Evolutionary conservation across 2,888 invertebrate genomes (phyloP), one percentile per base, ranked within the genome.

Genomic region (Acronicta leporina): DNA sequence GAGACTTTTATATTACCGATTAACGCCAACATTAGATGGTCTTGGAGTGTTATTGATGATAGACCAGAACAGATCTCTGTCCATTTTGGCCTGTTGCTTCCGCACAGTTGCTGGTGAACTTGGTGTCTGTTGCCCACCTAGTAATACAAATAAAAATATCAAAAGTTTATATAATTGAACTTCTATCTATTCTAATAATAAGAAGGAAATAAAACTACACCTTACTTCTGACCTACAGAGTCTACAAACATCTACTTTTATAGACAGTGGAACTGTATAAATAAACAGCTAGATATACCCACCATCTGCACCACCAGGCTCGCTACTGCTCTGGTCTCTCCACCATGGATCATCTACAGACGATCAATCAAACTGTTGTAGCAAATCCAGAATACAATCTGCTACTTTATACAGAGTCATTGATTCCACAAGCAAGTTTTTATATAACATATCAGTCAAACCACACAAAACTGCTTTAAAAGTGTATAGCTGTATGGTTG

Each of bases 11-110:
- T 0, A 44, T 61, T 56, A 75, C 61, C 70, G 53, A 16, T 47
- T 48, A 33, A 46, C 50, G 16, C 42, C 53, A 16, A 41, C 56
- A 38, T 61, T 50, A 5, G 59, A 45, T 49, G 66, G 54, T 50
- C 67, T 72, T 30, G 65, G 59, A 13, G 69, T 65, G 51, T 75
- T 79, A 56, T 81, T 82, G 43, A 86, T 57, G 33, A 86, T 67
- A 0, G 85, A 82, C 87, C 88, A 89, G 64, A 82, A 86, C 11
- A 86, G 40, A 42, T 84, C 81, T 15, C 84, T 73, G 40, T 87
- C 87, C 51, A 73, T 41, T 49, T 75, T 79, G 14, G 77, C 72
- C 35, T 72, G 78, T 13, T 65, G 63, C 43, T 62, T 68, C 11
- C 78, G 61, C 38, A 43, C 55, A 11, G 55, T 47, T 33, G 49